Conservation (phyloP, 2,113 vertebrate genomes). For the Callipepla squamata region DNA sequence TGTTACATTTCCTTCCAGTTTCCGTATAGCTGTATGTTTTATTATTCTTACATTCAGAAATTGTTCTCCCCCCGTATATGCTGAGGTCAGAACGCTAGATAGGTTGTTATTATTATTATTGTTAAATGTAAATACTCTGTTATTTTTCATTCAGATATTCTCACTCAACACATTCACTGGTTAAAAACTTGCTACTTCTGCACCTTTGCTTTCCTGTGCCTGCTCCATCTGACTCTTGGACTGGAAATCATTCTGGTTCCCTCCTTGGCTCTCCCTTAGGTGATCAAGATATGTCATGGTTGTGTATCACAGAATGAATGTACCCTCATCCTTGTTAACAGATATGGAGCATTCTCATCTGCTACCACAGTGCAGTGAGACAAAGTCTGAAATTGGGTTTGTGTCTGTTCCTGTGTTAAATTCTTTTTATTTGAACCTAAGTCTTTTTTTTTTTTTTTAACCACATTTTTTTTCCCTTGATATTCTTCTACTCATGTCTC, state of each 20-base stretch:
- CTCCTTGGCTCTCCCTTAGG: not conserved
- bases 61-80: not conserved
- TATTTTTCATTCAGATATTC: not conserved
- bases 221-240: not conserved
- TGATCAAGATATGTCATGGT: not conserved
- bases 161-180: not conserved
- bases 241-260: not conserved
- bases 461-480: not conserved
- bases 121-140: not conserved
- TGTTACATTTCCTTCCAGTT: not conserved
- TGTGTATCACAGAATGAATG: not conserved
- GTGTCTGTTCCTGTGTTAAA: not conserved
- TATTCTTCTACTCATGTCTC: not conserved
- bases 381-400: not conserved
- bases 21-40: not conserved
- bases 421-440: not conserved
- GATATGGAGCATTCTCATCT: not conserved
- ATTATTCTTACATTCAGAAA: not conserved
- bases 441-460: not conserved
- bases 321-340: not conserved
- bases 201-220: not conserved
- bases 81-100: not conserved
- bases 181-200: not conserved
- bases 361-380: not conserved
- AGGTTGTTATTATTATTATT: not conserved